phyloP scores from a whole-genome alignment of 2,888 invertebrate species.

The Linnaemya vulpina region DNA sequence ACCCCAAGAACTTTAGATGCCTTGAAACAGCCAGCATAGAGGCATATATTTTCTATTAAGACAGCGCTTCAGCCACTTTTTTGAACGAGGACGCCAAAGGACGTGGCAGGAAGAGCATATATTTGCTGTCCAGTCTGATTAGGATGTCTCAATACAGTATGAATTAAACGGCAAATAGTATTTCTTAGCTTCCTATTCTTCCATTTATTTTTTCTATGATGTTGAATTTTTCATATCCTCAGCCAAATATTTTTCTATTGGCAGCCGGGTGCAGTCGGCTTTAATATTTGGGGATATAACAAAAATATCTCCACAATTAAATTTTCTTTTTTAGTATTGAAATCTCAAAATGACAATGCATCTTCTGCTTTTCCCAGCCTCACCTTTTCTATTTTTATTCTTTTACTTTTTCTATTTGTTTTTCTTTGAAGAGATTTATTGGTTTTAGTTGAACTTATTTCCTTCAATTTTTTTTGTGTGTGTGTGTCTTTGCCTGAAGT shows the following conservation, averaged over 20 bases:
- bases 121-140: background rate
- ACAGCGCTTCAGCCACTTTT: background rate
- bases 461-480: too few species aligned
- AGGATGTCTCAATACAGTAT: background rate
- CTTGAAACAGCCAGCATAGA: too few species aligned
- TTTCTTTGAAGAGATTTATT: conserved; percentile 33
- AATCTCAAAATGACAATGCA: conserved; percentile 54
- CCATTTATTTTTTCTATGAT: background rate
- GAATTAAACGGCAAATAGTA: background rate
- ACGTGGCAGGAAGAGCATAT: background rate
- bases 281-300: conserved; percentile 4
- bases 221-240: background rate
- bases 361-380: too few species aligned
- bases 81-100: too few species aligned
- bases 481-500: conserved; percentile 17
- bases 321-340: conserved; percentile 7
- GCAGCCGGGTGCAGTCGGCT: background rate
- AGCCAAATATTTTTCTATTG: background rate
- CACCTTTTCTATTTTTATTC: background rate
- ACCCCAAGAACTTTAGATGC: too few species aligned
- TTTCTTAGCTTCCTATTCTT: background rate
- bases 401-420: background rate
- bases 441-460: conserved; percentile 24
- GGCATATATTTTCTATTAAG: background rate
- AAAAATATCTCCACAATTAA: conserved; percentile 64